These are phyloP conservation scores for Drosophila mimetica DNA, from an alignment of 2,888 invertebrate species.

Conservation along the genomic window DNA sequence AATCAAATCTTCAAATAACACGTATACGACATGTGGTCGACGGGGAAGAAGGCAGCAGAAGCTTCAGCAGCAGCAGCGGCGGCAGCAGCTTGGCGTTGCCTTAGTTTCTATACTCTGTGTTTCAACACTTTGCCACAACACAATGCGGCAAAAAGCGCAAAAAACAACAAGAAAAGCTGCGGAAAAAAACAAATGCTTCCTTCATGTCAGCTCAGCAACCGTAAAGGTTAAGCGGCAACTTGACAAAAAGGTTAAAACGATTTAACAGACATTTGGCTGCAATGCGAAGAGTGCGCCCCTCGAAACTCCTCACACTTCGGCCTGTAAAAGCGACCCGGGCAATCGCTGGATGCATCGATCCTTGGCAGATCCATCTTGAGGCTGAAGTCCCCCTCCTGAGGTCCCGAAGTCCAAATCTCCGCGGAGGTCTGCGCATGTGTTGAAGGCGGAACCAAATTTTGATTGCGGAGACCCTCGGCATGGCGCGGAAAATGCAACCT, in stretches of 20 bases:
- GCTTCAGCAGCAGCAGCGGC: constrained; percentile 18
- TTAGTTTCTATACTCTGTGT: constrained; percentile 45
- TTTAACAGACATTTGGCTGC: constrained; percentile 75
- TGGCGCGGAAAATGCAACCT: constrained; percentile 50
- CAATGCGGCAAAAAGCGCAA: constrained; percentile 48
- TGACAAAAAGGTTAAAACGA: constrained; percentile 82
- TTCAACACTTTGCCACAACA: constrained; percentile 58
- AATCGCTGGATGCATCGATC: constrained; percentile 52
- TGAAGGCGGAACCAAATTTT: constrained; percentile 69
- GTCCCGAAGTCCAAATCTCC: constrained; percentile 7
- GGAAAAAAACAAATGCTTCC: constrained; percentile 67
- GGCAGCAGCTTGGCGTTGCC: constrained; percentile 28
- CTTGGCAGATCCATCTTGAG: constrained; percentile 33
- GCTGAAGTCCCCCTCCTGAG: neutral
- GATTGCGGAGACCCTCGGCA: constrained; percentile 55
- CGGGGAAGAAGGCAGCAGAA: constrained; percentile 18
- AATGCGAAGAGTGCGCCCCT: constrained; percentile 31
- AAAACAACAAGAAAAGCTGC: constrained; percentile 10
- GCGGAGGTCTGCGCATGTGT: constrained; percentile 27
- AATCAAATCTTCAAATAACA: constrained; percentile 72
- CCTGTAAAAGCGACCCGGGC: constrained; percentile 28
- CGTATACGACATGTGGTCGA: constrained; percentile 64
- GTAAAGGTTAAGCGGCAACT: constrained; percentile 82
- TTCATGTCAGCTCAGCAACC: constrained; percentile 70
- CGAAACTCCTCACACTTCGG: constrained; percentile 18